Percentiles rank a stretch among this genome's conserved stretches.
Evolutionary conservation across 2,888 invertebrate species (phyloP).

Genomic region (Eudasyphora cyanicolor): DNA sequence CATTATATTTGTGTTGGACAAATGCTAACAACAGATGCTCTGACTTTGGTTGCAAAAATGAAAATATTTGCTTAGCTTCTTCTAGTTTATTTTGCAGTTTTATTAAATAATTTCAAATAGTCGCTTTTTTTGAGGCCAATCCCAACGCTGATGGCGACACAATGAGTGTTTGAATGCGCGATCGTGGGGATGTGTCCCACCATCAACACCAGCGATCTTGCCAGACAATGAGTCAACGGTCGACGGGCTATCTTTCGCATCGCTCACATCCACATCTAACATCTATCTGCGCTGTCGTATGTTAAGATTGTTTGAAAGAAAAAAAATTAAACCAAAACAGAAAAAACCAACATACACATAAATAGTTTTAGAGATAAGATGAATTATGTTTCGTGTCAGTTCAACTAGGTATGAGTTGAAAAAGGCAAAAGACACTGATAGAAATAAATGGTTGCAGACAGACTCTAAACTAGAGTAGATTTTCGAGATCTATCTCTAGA

Average conservation of each 20-base stretch:
- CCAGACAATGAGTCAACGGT: constrained; percentile 58
- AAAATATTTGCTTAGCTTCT: constrained; percentile 16
- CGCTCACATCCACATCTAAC: not conserved
- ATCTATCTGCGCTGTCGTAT: not conserved
- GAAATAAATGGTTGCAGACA: not conserved
- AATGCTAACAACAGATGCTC: constrained; percentile 19
- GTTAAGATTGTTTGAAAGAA: constrained; percentile 4
- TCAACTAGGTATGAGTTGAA: not conserved
- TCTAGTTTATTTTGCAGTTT: not conserved
- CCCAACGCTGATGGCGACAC: constrained; percentile 10
- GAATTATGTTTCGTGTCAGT: constrained; percentile 35
- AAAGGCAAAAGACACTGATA: not conserved
- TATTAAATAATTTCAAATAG: constrained; percentile 29
- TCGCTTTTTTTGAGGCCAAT: constrained; percentile 17
- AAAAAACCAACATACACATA: not conserved
- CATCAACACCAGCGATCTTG: constrained; percentile 7
- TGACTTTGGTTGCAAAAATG: constrained; percentile 14
- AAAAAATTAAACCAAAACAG: not conserved
- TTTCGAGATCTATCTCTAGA: too few relatives aligned
- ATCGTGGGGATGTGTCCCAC: not conserved
- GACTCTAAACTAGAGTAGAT: too few relatives aligned
- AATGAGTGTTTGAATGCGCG: not conserved
- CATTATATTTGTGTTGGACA: not conserved
- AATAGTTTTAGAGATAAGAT: constrained; percentile 31
- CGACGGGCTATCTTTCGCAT: not conserved